Evolutionary conservation across 2,797 vertebrate genomes (phyloP), one percentile per base, ranked within the genome.

Genomic region (Acipenser ruthenus): DNA sequence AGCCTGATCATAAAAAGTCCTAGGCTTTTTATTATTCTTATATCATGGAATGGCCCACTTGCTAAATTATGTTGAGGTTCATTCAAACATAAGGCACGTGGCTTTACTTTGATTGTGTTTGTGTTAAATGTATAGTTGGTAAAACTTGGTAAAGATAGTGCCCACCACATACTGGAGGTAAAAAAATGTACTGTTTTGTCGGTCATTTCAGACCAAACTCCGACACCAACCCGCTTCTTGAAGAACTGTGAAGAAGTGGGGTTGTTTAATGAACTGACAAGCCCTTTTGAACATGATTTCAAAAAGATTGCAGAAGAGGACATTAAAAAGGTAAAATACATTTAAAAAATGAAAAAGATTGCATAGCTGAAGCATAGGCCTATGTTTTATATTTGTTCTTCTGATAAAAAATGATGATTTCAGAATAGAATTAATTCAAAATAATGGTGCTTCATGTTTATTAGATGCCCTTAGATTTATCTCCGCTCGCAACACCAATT

Each of bases 201-300:
- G 37, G 4, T 23, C 53, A 1, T 86, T 88, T 74, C 89, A 99
- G 97, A 99, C 90, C 97, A 99, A 89, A 99, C 97, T n/a, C 97
- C 97, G 12, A 99, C 97, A 62, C 97, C 97, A n/a, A 99, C 97
- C 64, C 93, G 96, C 78, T 99, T 99, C 82, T 80, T 99, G 80
- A 99, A 99, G 88, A 99, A 99, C 88, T 99, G 97, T 78, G 96
- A 99, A 85, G 97, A 99, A 88, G 97, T 99, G 2, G 97, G 96
- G 73, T 93, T 99, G 77, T 99, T 99, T 80, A 98, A 98, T 82
- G 97, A 99, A 74, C 89, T 99, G 61, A 91, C 95, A 68, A 99
- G 97, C 92, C 96, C 96, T 11, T 99, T 99, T 78, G 97, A 99
- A 83, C 95, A 98, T 82, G 97, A 99, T 81, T 99, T 99, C 86